A percentile compares a stretch with the other conserved stretches of the same genome.
These are phyloP conservation scores for Ctenodactylus gundi DNA, from an alignment of 2,113 vertebrate species.

Conservation along the genomic window DNA sequence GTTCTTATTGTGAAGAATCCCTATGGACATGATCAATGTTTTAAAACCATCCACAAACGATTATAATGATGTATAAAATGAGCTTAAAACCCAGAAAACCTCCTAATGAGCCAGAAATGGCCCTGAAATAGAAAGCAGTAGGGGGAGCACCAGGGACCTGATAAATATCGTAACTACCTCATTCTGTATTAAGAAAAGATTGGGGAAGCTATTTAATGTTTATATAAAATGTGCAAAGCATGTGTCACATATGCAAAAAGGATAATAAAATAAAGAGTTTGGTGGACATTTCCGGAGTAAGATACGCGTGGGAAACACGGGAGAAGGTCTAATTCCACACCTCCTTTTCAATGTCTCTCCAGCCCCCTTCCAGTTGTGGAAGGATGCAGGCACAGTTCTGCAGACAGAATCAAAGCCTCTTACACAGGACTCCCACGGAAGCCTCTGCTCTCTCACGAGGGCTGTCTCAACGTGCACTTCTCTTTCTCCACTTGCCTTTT, in stretches of 20 bases:
- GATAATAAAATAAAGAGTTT: not conserved
- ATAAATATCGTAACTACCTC: not conserved
- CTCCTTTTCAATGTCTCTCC: not conserved
- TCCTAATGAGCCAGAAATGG: not conserved
- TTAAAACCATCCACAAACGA: not conserved
- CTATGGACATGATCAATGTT: too few species aligned
- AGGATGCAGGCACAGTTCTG: not conserved
- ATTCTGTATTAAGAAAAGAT: constrained; percentile 17
- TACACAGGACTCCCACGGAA: not conserved
- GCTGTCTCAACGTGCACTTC: not conserved
- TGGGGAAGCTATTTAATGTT: not conserved
- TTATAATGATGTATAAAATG: not conserved
- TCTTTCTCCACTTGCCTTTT: not conserved
- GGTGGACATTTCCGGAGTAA: not conserved
- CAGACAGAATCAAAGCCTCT: not conserved
- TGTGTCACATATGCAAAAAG: not conserved
- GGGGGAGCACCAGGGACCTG: not conserved
- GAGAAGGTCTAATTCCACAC: not conserved
- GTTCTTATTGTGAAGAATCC: too few species aligned
- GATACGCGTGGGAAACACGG: not conserved
- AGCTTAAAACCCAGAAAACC: not conserved
- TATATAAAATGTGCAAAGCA: constrained; percentile 19
- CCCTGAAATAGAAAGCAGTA: not conserved
- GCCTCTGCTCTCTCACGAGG: not conserved
- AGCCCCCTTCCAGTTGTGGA: not conserved